A percentile compares a stretch with the other conserved stretches of the same genome.
Conservation (phyloP, 2,888 invertebrate genomes). For the Drosophila aldrichi region DNA sequence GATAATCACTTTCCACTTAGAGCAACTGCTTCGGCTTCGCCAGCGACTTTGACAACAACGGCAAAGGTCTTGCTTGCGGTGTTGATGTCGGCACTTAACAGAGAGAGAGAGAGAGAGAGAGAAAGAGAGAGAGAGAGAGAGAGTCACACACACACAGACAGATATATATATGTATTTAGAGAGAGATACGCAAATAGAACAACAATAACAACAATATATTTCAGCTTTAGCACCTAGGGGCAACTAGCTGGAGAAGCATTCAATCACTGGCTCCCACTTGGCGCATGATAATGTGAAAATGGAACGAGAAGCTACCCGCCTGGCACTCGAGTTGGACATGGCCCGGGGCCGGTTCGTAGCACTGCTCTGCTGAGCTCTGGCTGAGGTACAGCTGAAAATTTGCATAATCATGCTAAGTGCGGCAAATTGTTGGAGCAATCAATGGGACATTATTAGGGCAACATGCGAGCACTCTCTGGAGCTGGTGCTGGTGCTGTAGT, state of each 20-base stretch:
- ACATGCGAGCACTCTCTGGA: conserved; percentile 62
- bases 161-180: background rate
- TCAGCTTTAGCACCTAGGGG: conserved; percentile 42
- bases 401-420: conserved; percentile 70
- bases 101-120: background rate
- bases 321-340: conserved; percentile 38
- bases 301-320: conserved; percentile 45
- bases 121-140: background rate
- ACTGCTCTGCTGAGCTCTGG: background rate
- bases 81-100: conserved; percentile 21
- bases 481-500: background rate
- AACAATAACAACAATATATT: conserved; percentile 51
- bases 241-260: conserved; percentile 49
- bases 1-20: conserved; percentile 50
- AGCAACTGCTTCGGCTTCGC: conserved; percentile 5
- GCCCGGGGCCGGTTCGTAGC: conserved; percentile 26
- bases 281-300: conserved; percentile 45
- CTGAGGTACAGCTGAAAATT: conserved; percentile 42
- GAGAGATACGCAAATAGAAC: conserved; percentile 19
- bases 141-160: background rate
- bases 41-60: conserved; percentile 10
- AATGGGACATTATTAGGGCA: conserved; percentile 69
- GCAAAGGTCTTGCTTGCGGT: conserved; percentile 13
- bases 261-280: conserved; percentile 53
- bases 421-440: conserved; percentile 52